These are phyloP conservation scores for Heterohyrax brucei DNA, from an alignment of 2,797 vertebrate species.

Conservation along the genomic window DNA sequence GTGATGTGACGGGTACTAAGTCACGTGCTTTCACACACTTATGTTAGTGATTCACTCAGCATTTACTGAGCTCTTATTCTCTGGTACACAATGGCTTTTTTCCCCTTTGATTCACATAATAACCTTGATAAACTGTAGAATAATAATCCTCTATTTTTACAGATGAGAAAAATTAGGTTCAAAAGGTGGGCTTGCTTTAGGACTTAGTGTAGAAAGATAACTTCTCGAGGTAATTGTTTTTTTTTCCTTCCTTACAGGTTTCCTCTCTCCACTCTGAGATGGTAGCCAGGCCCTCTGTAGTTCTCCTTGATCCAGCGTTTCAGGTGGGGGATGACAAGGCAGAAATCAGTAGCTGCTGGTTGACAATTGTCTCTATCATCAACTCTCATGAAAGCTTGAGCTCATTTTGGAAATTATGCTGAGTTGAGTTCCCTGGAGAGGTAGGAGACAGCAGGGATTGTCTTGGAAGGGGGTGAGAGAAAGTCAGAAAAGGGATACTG, in stretches of 20 bases:
- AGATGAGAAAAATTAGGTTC: slow-evolving; percentile 53
- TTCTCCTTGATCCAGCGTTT: background rate
- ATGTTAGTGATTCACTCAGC: slow-evolving; percentile 11
- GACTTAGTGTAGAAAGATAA: slow-evolving; percentile 45
- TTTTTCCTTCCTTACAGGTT: slow-evolving; percentile 36
- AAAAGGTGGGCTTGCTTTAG: slow-evolving; percentile 31
- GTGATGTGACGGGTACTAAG: background rate
- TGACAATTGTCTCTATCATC: background rate
- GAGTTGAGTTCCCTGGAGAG: slow-evolving; percentile 6
- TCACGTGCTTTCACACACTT: slow-evolving; percentile 46
- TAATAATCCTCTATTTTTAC: slow-evolving; percentile 49
- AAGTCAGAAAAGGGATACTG: slow-evolving; percentile 19
- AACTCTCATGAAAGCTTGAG: slow-evolving; percentile 45
- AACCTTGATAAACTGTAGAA: slow-evolving; percentile 40
- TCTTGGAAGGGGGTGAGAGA: background rate
- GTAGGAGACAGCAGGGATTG: background rate
- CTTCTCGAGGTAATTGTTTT: slow-evolving; percentile 3
- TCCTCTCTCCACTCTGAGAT: background rate
- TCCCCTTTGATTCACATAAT: background rate
- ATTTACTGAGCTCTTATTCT: slow-evolving; percentile 57
- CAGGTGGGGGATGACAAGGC: background rate
- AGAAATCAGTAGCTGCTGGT: slow-evolving; percentile 31
- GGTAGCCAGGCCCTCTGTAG: background rate
- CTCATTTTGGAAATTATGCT: slow-evolving; percentile 59
- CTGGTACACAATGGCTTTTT: slow-evolving; percentile 60